Base-by-base conservation (phyloP, 1,140 invertebrate species). In the Myzus persicae region DNA sequence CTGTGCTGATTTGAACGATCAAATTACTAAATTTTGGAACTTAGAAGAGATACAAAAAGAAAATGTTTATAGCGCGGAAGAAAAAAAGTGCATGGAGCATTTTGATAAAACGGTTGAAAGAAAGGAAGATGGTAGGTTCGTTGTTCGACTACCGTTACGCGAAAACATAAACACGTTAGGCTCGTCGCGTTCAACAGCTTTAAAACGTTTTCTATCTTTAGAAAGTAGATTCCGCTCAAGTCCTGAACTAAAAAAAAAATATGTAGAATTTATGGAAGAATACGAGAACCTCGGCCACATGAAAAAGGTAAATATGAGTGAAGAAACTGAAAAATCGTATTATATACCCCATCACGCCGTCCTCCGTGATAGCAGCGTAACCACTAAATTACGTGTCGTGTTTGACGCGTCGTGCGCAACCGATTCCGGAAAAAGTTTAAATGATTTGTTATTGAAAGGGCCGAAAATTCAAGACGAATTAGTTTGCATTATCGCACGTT, bases 361-460 rank as follows among this genome's bases (percentile, higher is more conserved):
- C 1, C 6, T 51, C 1, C 42, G 9, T 9, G 87, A 51, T 3
- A 20, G 36, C 6, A 89, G 87, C 11, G 22, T 3, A 1, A 89
- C 87, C 22, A 89, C 46, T 0, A 18, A 51, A 14, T 20, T 20
- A 26, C 44, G 5, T 51, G 6, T 51, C 44, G n/a, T n/a, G n/a
- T n/a, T n/a, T n/a, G n/a, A n/a, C n/a, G n/a, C n/a, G n/a, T n/a
- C n/a, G 14, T 20, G n/a, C 11, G 4, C 2, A 51, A 48, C 46
- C 0, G 46, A 38, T 36, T 51, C 85, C 2, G 85, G n/a, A 46
- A 24, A 46, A 8, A 95, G 94, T 9, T 82, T 95, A 18, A 95
- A 95, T 94, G 94, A 95, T 54, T 82, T 94, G 18, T 85, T 95
- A 59, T 94, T 90, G 67, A 90, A 40, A 94, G 94, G 93, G 26